These are phyloP conservation scores for Pomatorhinus ruficollis DNA, from an alignment of 2,113 vertebrate species.

Conservation along the genomic window DNA sequence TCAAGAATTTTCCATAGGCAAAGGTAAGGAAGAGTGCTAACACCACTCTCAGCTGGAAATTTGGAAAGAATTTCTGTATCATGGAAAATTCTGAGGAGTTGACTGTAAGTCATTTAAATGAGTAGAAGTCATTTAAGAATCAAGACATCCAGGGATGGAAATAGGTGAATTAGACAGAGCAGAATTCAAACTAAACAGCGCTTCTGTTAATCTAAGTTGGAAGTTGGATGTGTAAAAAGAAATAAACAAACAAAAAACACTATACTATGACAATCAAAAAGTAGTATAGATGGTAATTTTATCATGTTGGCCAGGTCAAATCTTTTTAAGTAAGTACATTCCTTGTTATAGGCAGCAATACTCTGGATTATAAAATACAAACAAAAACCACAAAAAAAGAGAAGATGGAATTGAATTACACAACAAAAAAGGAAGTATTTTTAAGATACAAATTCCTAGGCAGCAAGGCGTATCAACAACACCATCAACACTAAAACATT, in stretches of 20 bases:
- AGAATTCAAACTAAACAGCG: not conserved
- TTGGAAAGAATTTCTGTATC: not conserved
- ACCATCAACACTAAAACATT: not conserved
- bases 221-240: not conserved
- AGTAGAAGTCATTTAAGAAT: not conserved
- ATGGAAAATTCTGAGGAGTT: not conserved
- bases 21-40: not conserved
- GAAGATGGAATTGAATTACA: not conserved
- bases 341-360: not conserved
- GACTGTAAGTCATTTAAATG: not conserved
- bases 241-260: not conserved
- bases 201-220: not conserved
- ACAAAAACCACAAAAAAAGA: not conserved
- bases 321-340: not conserved
- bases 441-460: not conserved
- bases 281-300: not conserved
- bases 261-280: not conserved
- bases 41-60: not conserved
- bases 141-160: not conserved
- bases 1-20: not conserved
- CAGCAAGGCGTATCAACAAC: not conserved
- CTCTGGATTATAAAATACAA: not conserved
- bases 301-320: not conserved
- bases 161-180: not conserved
- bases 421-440: not conserved